Conservation (phyloP, 2,888 invertebrate species). For the Enoplolaimus lenunculus region DNA sequence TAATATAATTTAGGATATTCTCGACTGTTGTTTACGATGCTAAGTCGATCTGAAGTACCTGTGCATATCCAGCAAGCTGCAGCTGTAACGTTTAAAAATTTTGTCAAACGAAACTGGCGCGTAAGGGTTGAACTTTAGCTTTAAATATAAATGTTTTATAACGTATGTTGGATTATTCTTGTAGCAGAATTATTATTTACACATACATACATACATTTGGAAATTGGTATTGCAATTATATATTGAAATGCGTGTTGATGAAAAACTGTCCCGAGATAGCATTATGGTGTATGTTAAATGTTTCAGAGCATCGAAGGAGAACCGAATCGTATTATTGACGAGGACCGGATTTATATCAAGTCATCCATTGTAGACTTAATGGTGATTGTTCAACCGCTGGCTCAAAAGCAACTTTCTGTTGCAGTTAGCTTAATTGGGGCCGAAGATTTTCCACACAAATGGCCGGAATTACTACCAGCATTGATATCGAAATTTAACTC, state of each 20-base stretch:
- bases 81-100: conserved; percentile 90
- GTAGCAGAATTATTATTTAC: no score
- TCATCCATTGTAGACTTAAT: conserved; percentile 73
- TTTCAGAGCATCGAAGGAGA: conserved; percentile 37
- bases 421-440: conserved; percentile 87
- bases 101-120: conserved; percentile 81
- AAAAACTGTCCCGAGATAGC: no score
- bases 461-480: conserved; percentile 79
- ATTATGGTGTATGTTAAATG: no score
- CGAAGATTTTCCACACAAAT: conserved; percentile 87
- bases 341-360: conserved; percentile 67
- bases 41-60: conserved; percentile 59
- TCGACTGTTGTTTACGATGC: conserved; percentile 63
- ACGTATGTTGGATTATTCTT: no score
- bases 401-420: conserved; percentile 62
- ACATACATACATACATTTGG: no score
- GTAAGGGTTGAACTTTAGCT: no score
- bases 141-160: no score
- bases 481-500: conserved; percentile 62
- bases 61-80: conserved; percentile 71
- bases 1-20: conserved; percentile 59
- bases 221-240: no score
- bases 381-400: conserved; percentile 72
- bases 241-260: no score
- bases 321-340: conserved; percentile 57